Base-by-base conservation (phyloP, 2,888 invertebrate species). In the Eupithecia tripunctaria region DNA sequence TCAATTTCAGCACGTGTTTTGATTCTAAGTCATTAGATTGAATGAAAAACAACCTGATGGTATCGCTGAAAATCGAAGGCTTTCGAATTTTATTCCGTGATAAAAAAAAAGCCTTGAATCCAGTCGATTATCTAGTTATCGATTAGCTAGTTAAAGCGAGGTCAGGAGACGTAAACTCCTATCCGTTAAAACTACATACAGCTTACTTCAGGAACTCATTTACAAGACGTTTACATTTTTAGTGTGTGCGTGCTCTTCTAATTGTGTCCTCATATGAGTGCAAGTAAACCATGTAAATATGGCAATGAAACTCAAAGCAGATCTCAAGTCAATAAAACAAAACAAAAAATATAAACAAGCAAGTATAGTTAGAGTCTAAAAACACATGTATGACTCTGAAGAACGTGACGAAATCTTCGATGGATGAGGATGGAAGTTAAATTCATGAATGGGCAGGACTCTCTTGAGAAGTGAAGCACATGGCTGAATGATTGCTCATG, bases 401-500 rank as follows among this genome's bases (percentile, higher is more conserved):
- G 76, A 77, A 77, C 79, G 25, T 72, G 74, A 82, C 82, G 81
- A 80, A 79, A 29, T 21, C 38, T 14, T 38, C 38, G 81, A 83
- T 84, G 80, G 15, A 51, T 80, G 80, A 80, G 78, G 76, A 81
- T 82, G 82, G 75, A 70, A 72, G 81, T 64, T 64, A 81, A 80
- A 78, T 81, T 79, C 77, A 72, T 75, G 75, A 18, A 80, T 81
- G 80, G 80, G 78, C 80, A 82, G 36, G 63, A 41, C 82, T 69
- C 81, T 83, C 56, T 56, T 51, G 80, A 84, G 80, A 84, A 81
- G 82, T 82, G 81, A 88, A 89, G 88, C 88, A 85, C 84, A 86
- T 84, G 84, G 84, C 83, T 84, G 84, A 85, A 84, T 83, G 82
- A 85, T 84, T 85, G 86, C 86, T 85, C 83, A 88, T 89, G 89